Conservation (phyloP, 37 sponge, comb jelly and placozoan species). For the Ianthella basta region DNA sequence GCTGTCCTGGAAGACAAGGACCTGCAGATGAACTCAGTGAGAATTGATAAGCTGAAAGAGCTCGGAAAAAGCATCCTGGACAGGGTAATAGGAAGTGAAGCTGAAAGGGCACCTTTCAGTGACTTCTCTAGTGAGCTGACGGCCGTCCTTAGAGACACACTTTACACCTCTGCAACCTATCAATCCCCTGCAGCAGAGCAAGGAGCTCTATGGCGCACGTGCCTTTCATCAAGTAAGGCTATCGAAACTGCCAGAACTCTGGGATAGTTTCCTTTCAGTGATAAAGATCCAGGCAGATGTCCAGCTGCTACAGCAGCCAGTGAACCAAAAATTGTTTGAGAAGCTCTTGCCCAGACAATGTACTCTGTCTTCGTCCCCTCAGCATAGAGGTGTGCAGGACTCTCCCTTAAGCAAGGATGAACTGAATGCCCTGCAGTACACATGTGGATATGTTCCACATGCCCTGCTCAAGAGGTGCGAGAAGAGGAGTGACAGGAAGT, state of each 20-base stretch:
- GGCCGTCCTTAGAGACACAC: neutral
- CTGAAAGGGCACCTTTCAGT: neutral
- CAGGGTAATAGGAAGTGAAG: neutral
- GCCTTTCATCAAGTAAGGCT: neutral
- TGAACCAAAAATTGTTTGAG: neutral
- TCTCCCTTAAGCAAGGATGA: slow-evolving; percentile 31
- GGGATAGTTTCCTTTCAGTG: slow-evolving; percentile 8
- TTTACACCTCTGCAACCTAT: slow-evolving; percentile 6
- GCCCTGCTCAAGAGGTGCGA: slow-evolving; percentile 41
- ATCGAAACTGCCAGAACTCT: slow-evolving; percentile 9
- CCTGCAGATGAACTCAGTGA: neutral
- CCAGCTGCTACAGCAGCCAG: slow-evolving; percentile 9
- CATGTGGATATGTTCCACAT: slow-evolving; percentile 45
- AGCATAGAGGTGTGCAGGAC: slow-evolving; percentile 4
- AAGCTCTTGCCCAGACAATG: slow-evolving; percentile 8
- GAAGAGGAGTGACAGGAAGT: slow-evolving; percentile 24
- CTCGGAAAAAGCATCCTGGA: slow-evolving; percentile 10
- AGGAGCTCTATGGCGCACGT: slow-evolving; percentile 1
- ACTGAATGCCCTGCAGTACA: slow-evolving; percentile 41
- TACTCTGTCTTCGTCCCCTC: slow-evolving; percentile 1
- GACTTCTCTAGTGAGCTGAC: neutral
- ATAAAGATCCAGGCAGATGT: neutral
- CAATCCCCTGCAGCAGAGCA: neutral
- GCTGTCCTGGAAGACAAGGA: slow-evolving; percentile 13
- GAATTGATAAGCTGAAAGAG: slow-evolving; percentile 1